A percentile compares a stretch with the other conserved stretches of the same genome.
phyloP scores from a whole-genome alignment of 2,113 vertebrate species.

The Tetrax tetrax region DNA sequence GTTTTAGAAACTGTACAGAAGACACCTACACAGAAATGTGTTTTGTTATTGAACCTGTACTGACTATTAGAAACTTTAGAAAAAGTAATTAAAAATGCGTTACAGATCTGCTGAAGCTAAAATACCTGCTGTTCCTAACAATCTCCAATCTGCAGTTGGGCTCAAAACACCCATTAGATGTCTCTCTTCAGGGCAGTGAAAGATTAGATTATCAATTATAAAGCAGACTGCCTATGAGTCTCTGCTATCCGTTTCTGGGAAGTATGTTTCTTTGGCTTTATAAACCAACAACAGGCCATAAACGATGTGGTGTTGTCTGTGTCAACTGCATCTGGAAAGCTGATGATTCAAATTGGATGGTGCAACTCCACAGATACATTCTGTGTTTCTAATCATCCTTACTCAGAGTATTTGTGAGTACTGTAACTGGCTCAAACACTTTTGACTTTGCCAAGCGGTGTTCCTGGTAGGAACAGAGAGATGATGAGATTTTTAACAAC shows the following conservation, averaged over 20 bases:
- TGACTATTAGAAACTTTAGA: not conserved
- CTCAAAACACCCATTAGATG: not conserved
- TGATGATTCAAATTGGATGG: constrained; percentile 12
- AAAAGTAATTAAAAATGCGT: not conserved
- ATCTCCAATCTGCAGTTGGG: not conserved
- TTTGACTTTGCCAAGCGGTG: not conserved
- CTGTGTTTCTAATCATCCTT: constrained; percentile 33
- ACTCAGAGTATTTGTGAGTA: constrained; percentile 15
- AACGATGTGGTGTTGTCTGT: not conserved
- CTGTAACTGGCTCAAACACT: not conserved
- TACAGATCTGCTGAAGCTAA: not conserved
- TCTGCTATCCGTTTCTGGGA: not conserved
- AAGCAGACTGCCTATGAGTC: not conserved
- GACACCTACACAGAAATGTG: not conserved
- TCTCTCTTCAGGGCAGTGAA: not conserved
- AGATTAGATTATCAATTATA: not conserved
- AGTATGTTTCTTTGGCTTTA: constrained; percentile 21
- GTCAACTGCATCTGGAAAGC: not conserved
- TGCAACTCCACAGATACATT: constrained; percentile 18
- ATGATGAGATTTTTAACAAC: not conserved
- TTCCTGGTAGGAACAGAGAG: not conserved
- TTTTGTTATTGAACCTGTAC: not conserved
- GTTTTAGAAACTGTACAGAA: not conserved
- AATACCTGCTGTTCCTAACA: not conserved
- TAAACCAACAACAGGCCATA: constrained; percentile 16